Evolutionary conservation across 1,140 invertebrate species (phyloP).

Genomic region (Oryzaephilus surinamensis): DNA sequence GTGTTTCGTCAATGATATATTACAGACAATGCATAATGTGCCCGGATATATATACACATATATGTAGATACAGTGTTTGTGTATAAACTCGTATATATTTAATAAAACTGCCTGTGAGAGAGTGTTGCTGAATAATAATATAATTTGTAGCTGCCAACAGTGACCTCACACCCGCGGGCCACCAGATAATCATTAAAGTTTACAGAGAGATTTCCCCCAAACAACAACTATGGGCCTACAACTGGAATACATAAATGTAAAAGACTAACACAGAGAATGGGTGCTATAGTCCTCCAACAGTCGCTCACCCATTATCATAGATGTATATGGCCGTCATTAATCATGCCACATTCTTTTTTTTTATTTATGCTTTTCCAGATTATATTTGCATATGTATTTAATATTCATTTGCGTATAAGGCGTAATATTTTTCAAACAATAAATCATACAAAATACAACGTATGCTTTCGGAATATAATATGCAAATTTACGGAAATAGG

Average conservation of each 20-base stretch:
- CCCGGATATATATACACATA: conserved; percentile 14
- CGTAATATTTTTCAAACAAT: no score
- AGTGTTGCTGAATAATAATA: conserved; percentile 28
- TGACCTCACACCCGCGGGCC: conserved; percentile 25
- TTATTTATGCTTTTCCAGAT: conserved; percentile 15
- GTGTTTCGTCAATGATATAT: conserved; percentile 22
- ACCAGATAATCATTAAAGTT: conserved; percentile 24
- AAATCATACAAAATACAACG: no score
- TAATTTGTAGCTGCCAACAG: conserved; percentile 29
- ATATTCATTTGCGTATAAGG: no score
- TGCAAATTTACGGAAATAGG: no score
- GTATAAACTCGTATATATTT: conserved; percentile 19
- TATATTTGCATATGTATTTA: conserved; percentile 14
- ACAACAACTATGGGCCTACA: no score
- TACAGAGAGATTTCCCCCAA: conserved; percentile 23
- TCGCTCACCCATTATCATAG: conserved; percentile 15
- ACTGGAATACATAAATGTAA: no score
- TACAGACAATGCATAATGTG: conserved; percentile 23
- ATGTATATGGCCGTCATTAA: conserved; percentile 16
- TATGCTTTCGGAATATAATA: no score
- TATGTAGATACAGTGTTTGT: no score
- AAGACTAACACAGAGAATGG: no score
- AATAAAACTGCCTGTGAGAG: conserved; percentile 23
- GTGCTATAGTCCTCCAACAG: conserved; percentile 22
- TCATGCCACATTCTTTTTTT: conserved; percentile 15